Evolutionary conservation across 2,888 invertebrate species (phyloP).

Genomic region (Dioctria linearis): DNA sequence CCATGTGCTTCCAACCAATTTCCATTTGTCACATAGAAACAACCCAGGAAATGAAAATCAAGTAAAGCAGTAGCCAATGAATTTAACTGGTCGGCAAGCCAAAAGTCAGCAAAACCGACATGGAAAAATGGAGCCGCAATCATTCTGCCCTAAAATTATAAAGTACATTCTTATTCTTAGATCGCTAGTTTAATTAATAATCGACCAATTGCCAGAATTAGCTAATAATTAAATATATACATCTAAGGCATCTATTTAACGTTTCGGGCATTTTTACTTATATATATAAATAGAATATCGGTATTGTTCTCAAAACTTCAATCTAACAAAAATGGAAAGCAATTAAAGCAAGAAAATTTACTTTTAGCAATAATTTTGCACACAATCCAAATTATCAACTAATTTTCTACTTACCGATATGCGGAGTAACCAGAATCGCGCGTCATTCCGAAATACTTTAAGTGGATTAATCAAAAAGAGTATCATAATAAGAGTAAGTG

Average conservation of each 20-base stretch:
- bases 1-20: conserved; percentile 79
- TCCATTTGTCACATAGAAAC: conserved; percentile 89
- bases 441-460: conserved; percentile 91
- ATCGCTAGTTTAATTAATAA: conserved; percentile 49
- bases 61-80: conserved; percentile 90
- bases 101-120: conserved; percentile 97
- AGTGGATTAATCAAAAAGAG: conserved; percentile 93
- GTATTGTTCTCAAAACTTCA: no score
- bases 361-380: no score
- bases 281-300: no score
- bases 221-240: not conserved
- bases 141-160: conserved; percentile 81
- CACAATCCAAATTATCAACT: conserved; percentile 51
- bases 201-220: conserved; percentile 25
- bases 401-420: conserved; percentile 80
- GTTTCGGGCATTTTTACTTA: not conserved
- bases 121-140: conserved; percentile 93
- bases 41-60: conserved; percentile 94
- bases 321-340: not conserved
- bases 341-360: conserved; percentile 31
- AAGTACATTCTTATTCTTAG: not conserved
- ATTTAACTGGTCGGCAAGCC: conserved; percentile 98
- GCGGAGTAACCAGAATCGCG: conserved; percentile 93
- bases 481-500: conserved; percentile 85
- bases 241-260: no score